These are phyloP conservation scores for Clepsis dumicolana DNA, from an alignment of 2,888 invertebrate genomes.

Conservation along the genomic window DNA sequence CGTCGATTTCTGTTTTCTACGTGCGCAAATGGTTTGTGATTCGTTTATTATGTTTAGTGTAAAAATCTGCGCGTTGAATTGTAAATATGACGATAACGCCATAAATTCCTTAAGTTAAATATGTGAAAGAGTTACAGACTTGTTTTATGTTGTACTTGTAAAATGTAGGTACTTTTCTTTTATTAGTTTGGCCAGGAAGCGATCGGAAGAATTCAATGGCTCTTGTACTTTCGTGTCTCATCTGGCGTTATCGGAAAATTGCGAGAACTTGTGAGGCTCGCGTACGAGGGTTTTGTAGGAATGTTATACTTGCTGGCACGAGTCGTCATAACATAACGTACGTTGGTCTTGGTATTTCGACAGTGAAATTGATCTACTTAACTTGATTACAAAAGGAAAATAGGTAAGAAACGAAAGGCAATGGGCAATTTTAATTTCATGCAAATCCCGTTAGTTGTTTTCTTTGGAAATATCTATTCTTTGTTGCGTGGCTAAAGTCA, in stretches of 20 bases:
- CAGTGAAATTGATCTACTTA: no score
- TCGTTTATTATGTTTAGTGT: background rate
- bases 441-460: background rate
- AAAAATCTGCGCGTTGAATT: background rate
- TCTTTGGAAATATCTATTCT: background rate
- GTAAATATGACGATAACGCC: background rate
- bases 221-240: conserved; percentile 31
- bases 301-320: background rate
- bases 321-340: background rate
- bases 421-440: no score
- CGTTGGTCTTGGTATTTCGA: no score
- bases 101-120: background rate
- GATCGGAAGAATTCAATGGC: conserved; percentile 23
- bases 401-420: no score
- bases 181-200: conserved; percentile 23
- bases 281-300: background rate
- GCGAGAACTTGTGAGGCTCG: conserved; percentile 17
- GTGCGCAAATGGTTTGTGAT: background rate
- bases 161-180: conserved; percentile 26
- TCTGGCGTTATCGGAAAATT: conserved; percentile 41
- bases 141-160: background rate
- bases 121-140: background rate
- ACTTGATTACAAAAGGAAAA: no score
- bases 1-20: background rate
- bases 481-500: background rate